Percentiles rank a stretch among this genome's conserved stretches.
Evolutionary conservation across 53 echinoderm and acorn worm species (phyloP).

Genomic region (Pentamera pediparva): DNA sequence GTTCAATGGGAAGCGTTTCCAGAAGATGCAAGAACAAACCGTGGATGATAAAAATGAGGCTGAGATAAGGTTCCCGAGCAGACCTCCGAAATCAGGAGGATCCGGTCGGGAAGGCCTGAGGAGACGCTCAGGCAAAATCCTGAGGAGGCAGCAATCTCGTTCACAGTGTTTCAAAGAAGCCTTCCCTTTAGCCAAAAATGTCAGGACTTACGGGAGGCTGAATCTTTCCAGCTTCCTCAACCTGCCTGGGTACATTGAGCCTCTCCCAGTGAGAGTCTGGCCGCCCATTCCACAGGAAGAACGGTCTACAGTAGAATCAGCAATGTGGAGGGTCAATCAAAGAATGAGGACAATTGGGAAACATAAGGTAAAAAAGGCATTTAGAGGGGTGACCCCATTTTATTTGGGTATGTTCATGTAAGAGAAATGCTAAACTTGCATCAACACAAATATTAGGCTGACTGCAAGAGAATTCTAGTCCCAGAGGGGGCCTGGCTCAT

Average conservation of each 20-base stretch:
- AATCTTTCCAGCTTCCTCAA: slow-evolving; percentile 48
- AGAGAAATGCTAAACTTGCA: too few relatives aligned
- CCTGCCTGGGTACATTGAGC: slow-evolving; percentile 43
- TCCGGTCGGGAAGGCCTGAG: slow-evolving; percentile 55
- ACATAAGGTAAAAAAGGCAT: not conserved
- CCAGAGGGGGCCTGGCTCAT: too few relatives aligned
- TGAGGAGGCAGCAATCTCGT: slow-evolving; percentile 54
- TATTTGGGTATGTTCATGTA: slow-evolving; percentile 17
- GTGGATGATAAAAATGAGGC: slow-evolving; percentile 9
- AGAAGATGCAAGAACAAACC: slow-evolving; percentile 29
- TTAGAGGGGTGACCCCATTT: slow-evolving; percentile 1
- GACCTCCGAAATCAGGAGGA: slow-evolving; percentile 22
- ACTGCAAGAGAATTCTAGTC: too few relatives aligned
- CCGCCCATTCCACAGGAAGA: not conserved
- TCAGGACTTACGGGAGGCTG: slow-evolving; percentile 42
- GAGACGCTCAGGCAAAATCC: slow-evolving; percentile 53
- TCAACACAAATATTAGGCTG: too few relatives aligned
- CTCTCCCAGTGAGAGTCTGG: slow-evolving; percentile 29
- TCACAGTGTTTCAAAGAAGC: slow-evolving; percentile 65
- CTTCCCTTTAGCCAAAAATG: slow-evolving; percentile 64
- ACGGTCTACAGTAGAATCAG: not conserved
- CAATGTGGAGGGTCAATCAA: slow-evolving; percentile 62
- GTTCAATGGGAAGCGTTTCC: slow-evolving; percentile 47
- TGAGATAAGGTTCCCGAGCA: not conserved
- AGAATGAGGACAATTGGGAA: slow-evolving; percentile 70